Conservation (phyloP, 2,797 vertebrate species). For the Rhincodon typus region DNA sequence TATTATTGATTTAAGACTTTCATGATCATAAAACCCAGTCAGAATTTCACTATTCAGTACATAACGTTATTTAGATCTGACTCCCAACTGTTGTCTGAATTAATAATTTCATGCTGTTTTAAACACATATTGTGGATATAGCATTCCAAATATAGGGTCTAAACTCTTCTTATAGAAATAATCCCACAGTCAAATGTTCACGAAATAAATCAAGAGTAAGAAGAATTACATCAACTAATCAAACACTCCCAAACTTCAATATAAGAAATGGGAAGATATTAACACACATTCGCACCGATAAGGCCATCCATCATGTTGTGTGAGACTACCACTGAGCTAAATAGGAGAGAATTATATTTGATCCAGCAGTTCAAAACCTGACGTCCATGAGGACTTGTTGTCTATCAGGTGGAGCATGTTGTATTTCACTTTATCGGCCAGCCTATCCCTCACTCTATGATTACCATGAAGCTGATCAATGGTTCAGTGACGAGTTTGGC, state of each 20-base stretch:
- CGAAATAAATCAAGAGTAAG: not conserved
- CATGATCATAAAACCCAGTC: constrained; percentile 7
- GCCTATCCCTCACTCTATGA: not conserved
- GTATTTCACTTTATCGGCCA: not conserved
- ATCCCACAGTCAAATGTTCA: not conserved
- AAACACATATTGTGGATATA: not conserved
- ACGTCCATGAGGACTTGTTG: not conserved
- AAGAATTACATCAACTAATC: not conserved
- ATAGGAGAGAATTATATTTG: no score
- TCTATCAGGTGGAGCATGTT: not conserved
- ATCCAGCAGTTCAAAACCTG: not conserved
- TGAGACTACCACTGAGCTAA: not conserved
- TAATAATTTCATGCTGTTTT: not conserved
- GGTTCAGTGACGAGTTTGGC: no score
- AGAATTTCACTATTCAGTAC: not conserved
- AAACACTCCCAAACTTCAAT: not conserved
- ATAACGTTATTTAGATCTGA: not conserved
- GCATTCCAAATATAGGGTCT: not conserved
- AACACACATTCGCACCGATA: not conserved
- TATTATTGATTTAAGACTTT: constrained; percentile 11
- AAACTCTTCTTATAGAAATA: not conserved
- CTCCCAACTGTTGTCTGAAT: not conserved
- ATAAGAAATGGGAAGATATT: not conserved
- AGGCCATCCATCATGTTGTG: not conserved
- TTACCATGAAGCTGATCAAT: no score